Evolutionary conservation across 2,797 vertebrate genomes (phyloP), one percentile per base, ranked within the genome.

Genomic region (Merluccius polli): DNA sequence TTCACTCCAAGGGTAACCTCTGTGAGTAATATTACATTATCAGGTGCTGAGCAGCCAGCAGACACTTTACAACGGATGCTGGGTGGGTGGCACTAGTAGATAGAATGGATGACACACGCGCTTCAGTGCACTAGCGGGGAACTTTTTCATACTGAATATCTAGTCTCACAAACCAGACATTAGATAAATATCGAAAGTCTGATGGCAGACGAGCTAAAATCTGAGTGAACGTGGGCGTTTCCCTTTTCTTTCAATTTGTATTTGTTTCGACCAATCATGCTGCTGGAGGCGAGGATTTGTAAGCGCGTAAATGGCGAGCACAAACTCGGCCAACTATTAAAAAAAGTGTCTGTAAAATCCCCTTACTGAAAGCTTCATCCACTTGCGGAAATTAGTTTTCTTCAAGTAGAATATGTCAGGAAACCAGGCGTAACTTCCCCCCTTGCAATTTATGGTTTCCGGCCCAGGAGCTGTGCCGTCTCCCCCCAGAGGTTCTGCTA

Each of bases 41-140:
- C 73, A 83, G 75, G 79, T 75, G 41, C 78, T 0, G 76, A 84
- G 77, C 82, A 77, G 77, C 74, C 3, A 31, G 75, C 70, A 79
- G 82, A 83, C 79, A 83, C 85, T 76, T 82, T 82, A 73, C 83
- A 85, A 27, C 21, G 4, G 52, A 59, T 10, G 80, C 31, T 21
- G 24, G 75, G 73, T 71, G 31, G 76, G 79, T 83, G 83, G 76
- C 86, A 85, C 81, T 79, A 2, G 5, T 4, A 7, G 44, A 48
- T 18, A 48, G 21, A 48, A 48, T 48, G 44, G 44, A 48, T 18
- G 44, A 0, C 27, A 0, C 27, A 5, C 13, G 65, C 27, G 15
- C 65, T 68, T n/a, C 7, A n/a, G 16, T 15, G 21, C 52, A 59
- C 52, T 15, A 59, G 9, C 9, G 21, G 52, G 52, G 52, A n/a